Evolutionary conservation across 2,113 vertebrate species (phyloP).

Genomic region (Apaloderma vittatum): DNA sequence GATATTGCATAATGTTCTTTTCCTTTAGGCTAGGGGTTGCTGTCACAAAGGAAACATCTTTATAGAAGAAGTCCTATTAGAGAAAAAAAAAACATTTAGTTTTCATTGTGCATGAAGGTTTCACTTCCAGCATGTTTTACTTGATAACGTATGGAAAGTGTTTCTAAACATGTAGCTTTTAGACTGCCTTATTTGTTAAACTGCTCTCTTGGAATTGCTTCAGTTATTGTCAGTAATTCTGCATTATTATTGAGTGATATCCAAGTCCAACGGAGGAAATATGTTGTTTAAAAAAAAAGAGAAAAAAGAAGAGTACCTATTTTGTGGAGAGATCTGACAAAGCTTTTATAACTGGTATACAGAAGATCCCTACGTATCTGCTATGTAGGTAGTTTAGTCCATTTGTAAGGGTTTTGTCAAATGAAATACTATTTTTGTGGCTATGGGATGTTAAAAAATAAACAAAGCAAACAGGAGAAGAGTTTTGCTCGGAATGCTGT

Average conservation of each 20-base stretch:
- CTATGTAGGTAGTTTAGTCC: not conserved
- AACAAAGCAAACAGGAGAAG: not conserved
- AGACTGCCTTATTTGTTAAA: not conserved
- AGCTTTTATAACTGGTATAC: not conserved
- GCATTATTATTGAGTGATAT: not conserved
- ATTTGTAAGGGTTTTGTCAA: not conserved
- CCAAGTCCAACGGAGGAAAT: not conserved
- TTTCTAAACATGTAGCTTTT: not conserved
- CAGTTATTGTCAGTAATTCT: not conserved
- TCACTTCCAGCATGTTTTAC: not conserved
- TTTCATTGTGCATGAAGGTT: not conserved
- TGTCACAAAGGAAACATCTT: conserved; percentile 64
- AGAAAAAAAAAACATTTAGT: not conserved
- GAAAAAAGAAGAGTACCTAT: not conserved
- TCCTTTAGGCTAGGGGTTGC: not conserved
- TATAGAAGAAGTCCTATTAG: not conserved
- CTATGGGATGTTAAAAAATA: not conserved
- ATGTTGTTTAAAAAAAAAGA: not conserved
- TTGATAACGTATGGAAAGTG: not conserved
- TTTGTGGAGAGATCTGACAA: not conserved
- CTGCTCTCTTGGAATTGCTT: not conserved
- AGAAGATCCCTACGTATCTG: not conserved
- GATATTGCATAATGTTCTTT: conserved; percentile 41
- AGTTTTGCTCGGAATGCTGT: conserved; percentile 14
- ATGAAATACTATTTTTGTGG: not conserved